A percentile compares a stretch with the other conserved stretches of the same genome.
Conservation (phyloP, 35 echinoderm and acorn worm species). For the Hemicentrotus pulcherrimus region DNA sequence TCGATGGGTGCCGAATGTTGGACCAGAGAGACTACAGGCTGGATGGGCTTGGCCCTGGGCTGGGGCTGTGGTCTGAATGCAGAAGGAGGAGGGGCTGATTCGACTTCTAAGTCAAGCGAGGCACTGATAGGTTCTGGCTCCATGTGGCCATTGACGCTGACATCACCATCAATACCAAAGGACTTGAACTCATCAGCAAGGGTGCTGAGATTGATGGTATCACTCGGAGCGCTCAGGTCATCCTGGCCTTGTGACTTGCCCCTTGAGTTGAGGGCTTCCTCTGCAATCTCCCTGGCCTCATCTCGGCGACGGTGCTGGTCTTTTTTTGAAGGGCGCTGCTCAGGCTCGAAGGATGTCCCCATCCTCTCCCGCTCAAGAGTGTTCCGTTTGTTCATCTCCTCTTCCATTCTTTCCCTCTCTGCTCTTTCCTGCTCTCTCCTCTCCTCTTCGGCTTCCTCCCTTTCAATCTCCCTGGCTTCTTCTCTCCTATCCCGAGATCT, state of each 20-base stretch:
- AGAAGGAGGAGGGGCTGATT: constrained; percentile 44
- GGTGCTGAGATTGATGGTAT: neutral
- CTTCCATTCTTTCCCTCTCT: constrained; percentile 43
- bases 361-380: constrained; percentile 51
- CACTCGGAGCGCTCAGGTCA: neutral
- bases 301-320: constrained; percentile 67
- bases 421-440: constrained; percentile 35
- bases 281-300: constrained; percentile 49
- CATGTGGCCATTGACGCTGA: constrained; percentile 8
- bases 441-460: constrained; percentile 69
- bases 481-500: constrained; percentile 71
- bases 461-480: constrained; percentile 46
- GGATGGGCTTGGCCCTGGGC: neutral
- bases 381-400: constrained; percentile 32
- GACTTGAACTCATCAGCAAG: constrained; percentile 32
- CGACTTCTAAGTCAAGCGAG: neutral
- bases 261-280: constrained; percentile 28
- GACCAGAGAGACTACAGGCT: constrained; percentile 45
- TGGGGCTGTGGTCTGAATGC: constrained; percentile 13
- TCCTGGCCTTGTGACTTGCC: constrained; percentile 31
- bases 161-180: constrained; percentile 9
- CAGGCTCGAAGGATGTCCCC: constrained; percentile 49
- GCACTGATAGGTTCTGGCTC: constrained; percentile 41
- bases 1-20: constrained; percentile 40
- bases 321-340: constrained; percentile 68